Evolutionary conservation across 2,888 invertebrate species (phyloP), one percentile per base, ranked within the genome.

Genomic region (Caenorhabditis sp.): DNA sequence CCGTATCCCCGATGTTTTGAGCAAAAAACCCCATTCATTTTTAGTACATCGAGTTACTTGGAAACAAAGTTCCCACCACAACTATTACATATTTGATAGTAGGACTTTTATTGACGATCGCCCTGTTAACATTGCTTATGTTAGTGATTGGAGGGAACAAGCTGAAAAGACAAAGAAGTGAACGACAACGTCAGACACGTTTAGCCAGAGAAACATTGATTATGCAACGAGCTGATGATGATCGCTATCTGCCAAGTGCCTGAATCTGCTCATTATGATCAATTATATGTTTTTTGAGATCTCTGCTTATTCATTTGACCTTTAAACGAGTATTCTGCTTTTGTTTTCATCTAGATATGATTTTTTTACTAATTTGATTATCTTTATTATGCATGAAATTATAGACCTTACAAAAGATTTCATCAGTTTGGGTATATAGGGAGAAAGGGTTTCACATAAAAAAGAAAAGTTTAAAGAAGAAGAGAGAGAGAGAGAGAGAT

Each of bases 221-320:
- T 5, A 52, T 70, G n/a, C 77, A 77, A 53, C 63, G 71, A 65
- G 71, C 71, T 0, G 81, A 78, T 36, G 81, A 81, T 26, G 81
- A 81, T 61, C 61, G 77, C 23, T 81, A 78, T 54, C 50, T 81
- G 14, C 78, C 81, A 14, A 56, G 26, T 26, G 56, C 56, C 43
- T 43, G 43, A 43, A 17, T 12, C 43, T 43, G 43, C 43, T 43
- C 43, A 43, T 14, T 43, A 31, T 31, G 31, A 31, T 31, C 31
- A 31, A 7, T 31, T 31, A 7, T 14, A 10, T 17, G 3, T 21
- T 52, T n/a, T 23, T 52, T 21, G 21, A 52, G n/a, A 21, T 52
- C 8, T 52, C 52, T 52, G 21, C 52, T 23, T n/a, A 17, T n/a
- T 50, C 14, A 20, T n/a, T 17, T 20, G 17, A 4, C 50, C 4